Evolutionary conservation across 1,140 invertebrate species (phyloP).

Genomic region (Stegodyphus dumicola): DNA sequence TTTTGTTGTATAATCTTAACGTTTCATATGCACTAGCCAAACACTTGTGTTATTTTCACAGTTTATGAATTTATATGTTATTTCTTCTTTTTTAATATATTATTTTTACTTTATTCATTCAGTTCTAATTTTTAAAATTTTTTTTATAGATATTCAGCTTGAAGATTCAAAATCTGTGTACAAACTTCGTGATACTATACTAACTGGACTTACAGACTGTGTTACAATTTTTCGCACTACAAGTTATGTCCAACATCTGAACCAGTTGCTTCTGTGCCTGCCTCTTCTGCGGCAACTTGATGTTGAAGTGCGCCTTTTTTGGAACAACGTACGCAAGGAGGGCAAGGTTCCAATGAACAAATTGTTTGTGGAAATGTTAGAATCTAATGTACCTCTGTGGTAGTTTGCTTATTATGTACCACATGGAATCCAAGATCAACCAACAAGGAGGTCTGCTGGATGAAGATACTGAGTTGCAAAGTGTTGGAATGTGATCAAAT

Average conservation of each 20-base stretch:
- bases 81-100: too few relatives aligned
- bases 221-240: slow-evolving; percentile 78
- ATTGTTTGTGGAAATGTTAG: slow-evolving; percentile 96
- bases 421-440: slow-evolving; percentile 20
- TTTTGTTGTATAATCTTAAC: too few relatives aligned
- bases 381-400: slow-evolving; percentile 73
- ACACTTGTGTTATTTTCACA: too few relatives aligned
- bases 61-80: too few relatives aligned
- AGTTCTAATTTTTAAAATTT: neutral
- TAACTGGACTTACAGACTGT: slow-evolving; percentile 87
- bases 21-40: too few relatives aligned
- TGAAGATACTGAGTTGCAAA: slow-evolving; percentile 27
- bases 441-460: slow-evolving; percentile 6
- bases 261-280: slow-evolving; percentile 88
- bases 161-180: slow-evolving; percentile 86
- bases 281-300: slow-evolving; percentile 91
- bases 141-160: slow-evolving; percentile 81
- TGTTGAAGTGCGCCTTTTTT: slow-evolving; percentile 86
- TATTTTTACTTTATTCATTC: too few relatives aligned
- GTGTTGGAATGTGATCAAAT: slow-evolving; percentile 51
- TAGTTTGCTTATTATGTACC: slow-evolving; percentile 25
- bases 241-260: slow-evolving; percentile 71
- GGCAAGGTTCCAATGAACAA: slow-evolving; percentile 95
- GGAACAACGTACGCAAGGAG: slow-evolving; percentile 87
- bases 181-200: slow-evolving; percentile 87